Base-by-base conservation (phyloP, 2,888 invertebrate species). In the Syritta pipiens region DNA sequence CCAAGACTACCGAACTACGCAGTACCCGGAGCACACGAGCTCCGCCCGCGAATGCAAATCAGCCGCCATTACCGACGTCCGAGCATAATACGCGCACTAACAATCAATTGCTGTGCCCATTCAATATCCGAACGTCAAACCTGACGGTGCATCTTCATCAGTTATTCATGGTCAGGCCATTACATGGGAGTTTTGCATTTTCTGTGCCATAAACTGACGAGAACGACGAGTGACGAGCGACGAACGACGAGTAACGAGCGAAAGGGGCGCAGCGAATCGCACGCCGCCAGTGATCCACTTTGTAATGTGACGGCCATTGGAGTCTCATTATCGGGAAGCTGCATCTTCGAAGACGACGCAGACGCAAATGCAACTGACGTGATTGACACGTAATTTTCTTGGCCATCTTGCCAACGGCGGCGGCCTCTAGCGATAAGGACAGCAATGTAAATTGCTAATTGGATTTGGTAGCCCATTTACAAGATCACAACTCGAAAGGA, bases 31-130 rank as follows among this genome's bases (percentile, higher is more conserved):
- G n/a, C n/a, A n/a, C n/a, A n/a, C 51, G 35, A 71, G 65, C 65
- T 71, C 65, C 77, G 59, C 30, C 32, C 57, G n/a, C n/a, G n/a
- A 46, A 77, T 77, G 77, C 65, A 77, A 77, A 77, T 71, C 44
- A 60, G 53, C 44, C 32, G 51, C 14, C 48, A 77, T 71, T 55
- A 67, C 22, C 63, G 51, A 63, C 46, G 51, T 12, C 63, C 30
- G 28, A 76, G 69, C 63, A 44, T 76, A 32, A 62, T 59, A 59
- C n/a, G n/a, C n/a, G n/a, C n/a, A n/a, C 65, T 59, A 71, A 55
- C 65, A 71, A 65, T 71, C 77, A 71, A 77, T 67, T 65, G 60
- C 59, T 49, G 65, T n/a, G n/a, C n/a, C 55, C 65, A 71, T 77
- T 77, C 60, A 71, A 71, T 65, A 60, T 67, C 57, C 44, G 65